Conservation (phyloP, 2,113 vertebrate genomes). For the Leptosomus discolor region DNA sequence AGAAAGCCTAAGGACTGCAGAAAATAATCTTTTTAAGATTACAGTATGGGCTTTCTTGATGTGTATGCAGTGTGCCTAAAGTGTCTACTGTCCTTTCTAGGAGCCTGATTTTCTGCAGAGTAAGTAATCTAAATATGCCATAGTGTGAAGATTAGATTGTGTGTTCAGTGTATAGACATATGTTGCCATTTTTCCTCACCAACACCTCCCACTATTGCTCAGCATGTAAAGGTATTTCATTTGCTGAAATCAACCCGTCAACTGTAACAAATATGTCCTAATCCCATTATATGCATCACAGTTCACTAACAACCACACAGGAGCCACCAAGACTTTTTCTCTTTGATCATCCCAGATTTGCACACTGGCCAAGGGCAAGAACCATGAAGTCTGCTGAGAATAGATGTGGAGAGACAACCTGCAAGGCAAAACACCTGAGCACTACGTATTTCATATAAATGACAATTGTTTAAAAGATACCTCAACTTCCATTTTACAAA, state of each 20-base stretch:
- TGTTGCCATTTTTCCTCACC: not conserved
- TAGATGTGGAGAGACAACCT: not conserved
- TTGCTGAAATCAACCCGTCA: constrained; percentile 37
- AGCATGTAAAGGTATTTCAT: constrained; percentile 31
- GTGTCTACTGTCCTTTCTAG: not conserved
- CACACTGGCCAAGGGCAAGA: constrained; percentile 30
- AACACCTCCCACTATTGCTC: not conserved
- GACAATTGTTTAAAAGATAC: not conserved
- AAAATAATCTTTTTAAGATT: not conserved
- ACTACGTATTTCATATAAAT: not conserved
- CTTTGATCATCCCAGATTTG: constrained; percentile 55
- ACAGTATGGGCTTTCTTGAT: not conserved
- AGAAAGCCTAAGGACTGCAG: not conserved
- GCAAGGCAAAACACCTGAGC: not conserved
- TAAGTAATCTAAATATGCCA: not conserved
- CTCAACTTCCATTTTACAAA: not conserved
- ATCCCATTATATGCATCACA: constrained; percentile 56
- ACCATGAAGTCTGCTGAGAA: constrained; percentile 6
- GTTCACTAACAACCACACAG: not conserved
- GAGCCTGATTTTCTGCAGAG: not conserved
- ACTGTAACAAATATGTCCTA: constrained; percentile 52
- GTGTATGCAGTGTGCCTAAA: not conserved
- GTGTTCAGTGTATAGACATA: not conserved
- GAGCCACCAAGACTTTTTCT: not conserved
- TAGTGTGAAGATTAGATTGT: not conserved